A percentile compares a stretch with the other conserved stretches of the same genome.
phyloP scores from a whole-genome alignment of 2,113 vertebrate genomes.

The Caloenas nicobarica region DNA sequence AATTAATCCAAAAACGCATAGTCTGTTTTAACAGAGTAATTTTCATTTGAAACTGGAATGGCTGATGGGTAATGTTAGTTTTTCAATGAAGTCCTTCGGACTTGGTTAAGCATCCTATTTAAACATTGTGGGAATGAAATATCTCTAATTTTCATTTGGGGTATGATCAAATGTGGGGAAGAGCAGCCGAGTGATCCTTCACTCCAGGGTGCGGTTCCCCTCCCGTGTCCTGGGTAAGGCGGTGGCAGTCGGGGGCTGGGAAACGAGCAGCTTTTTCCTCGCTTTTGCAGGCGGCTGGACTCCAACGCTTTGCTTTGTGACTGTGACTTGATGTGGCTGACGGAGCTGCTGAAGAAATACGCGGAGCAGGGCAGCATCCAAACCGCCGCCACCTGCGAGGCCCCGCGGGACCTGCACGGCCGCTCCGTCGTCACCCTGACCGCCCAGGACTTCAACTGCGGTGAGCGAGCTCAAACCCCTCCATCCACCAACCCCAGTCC shows the following conservation, averaged over 20 bases:
- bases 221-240: background rate
- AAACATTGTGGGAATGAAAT: accelerated
- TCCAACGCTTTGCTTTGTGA: constrained; percentile 87
- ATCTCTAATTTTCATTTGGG: background rate
- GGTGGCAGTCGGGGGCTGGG: background rate
- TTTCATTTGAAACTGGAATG: background rate
- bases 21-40: background rate
- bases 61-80: background rate
- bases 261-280: background rate
- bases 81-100: background rate
- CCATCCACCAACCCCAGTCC: accelerated
- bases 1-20: background rate
- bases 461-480: constrained; percentile 46
- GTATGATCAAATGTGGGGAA: accelerated
- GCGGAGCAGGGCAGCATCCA: constrained; percentile 85
- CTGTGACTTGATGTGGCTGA: constrained; percentile 90
- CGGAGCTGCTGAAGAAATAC: constrained; percentile 83
- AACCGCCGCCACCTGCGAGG: constrained; percentile 87
- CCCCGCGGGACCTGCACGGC: constrained; percentile 82
- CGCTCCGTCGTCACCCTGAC: constrained; percentile 83
- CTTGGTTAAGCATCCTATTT: background rate
- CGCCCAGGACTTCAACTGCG: constrained; percentile 84
- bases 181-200: background rate
- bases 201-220: accelerated
- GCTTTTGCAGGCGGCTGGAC: constrained; percentile 81